Percentiles rank a stretch among this genome's conserved stretches.
Evolutionary conservation across 2,113 vertebrate species (phyloP).

Genomic region (Nycticebus coucang): DNA sequence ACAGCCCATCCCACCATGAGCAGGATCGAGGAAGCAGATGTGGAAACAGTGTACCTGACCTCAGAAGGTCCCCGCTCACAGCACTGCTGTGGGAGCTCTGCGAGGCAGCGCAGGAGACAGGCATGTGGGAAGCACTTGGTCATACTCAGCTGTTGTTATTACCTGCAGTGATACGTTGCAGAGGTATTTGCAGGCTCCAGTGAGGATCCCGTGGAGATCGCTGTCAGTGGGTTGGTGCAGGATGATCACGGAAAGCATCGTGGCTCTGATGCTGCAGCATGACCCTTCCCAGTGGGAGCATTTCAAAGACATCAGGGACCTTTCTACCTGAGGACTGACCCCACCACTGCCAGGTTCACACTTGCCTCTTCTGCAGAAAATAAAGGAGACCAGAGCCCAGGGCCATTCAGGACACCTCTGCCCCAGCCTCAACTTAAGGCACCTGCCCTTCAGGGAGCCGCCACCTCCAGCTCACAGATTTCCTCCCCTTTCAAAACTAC

Average conservation of each 20-base stretch:
- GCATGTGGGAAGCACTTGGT: rapidly evolving
- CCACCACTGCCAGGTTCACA: not conserved
- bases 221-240: too few species aligned
- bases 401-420: not conserved
- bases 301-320: not conserved
- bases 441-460: not conserved
- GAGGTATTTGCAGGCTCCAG: not conserved
- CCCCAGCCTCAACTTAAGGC: not conserved
- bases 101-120: rapidly evolving
- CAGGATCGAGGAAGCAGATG: not conserved
- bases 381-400: not conserved
- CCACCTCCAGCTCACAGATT: not conserved
- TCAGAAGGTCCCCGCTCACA: not conserved
- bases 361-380: not conserved
- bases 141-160: not conserved
- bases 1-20: not conserved
- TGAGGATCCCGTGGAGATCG: not conserved
- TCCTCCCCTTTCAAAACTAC: not conserved
- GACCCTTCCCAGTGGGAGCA: not conserved
- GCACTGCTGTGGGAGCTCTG: not conserved
- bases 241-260: not conserved
- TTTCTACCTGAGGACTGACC: not conserved
- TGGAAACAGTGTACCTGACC: not conserved
- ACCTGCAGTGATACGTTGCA: not conserved
- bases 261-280: not conserved